Evolutionary conservation across 2,888 invertebrate genomes (phyloP).

Genomic region (Lordiphosa andalusiaca): DNA sequence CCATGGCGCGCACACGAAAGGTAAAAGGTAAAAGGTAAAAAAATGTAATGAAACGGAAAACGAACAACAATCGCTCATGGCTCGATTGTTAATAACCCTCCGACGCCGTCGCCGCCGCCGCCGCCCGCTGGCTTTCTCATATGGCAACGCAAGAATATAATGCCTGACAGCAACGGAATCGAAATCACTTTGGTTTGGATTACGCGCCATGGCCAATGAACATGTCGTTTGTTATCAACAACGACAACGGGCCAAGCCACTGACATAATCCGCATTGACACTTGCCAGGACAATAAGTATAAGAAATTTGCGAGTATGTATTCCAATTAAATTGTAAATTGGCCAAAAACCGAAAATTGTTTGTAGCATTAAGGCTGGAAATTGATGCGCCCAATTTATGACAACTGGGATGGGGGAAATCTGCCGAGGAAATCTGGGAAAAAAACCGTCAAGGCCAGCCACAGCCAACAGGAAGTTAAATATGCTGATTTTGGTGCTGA

Average conservation of each 20-base stretch:
- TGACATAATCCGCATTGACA: constrained; percentile 43
- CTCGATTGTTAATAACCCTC: constrained; percentile 61
- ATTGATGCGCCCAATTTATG: constrained; percentile 9
- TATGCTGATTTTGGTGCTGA: too few species aligned
- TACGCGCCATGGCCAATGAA: constrained; percentile 59
- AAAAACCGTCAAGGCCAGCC: neutral
- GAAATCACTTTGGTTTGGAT: constrained; percentile 61
- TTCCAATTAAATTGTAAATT: constrained; percentile 47
- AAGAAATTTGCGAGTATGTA: constrained; percentile 3
- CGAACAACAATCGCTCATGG: constrained; percentile 42
- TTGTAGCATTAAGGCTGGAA: constrained; percentile 7
- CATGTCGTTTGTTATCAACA: constrained; percentile 54
- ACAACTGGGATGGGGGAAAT: neutral
- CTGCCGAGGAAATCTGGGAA: neutral
- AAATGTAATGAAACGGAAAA: constrained; percentile 64
- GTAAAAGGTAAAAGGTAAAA: constrained; percentile 17
- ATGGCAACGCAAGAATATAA: constrained; percentile 45
- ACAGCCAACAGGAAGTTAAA: too few species aligned
- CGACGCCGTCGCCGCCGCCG: neutral
- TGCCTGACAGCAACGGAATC: constrained; percentile 49
- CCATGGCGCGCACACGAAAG: neutral
- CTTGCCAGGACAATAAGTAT: constrained; percentile 13
- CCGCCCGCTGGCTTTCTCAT: constrained; percentile 37
- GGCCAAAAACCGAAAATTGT: constrained; percentile 32
- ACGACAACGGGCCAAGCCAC: constrained; percentile 11